Base-by-base conservation (phyloP, 2,113 vertebrate species). In the Sylvietta virens region DNA sequence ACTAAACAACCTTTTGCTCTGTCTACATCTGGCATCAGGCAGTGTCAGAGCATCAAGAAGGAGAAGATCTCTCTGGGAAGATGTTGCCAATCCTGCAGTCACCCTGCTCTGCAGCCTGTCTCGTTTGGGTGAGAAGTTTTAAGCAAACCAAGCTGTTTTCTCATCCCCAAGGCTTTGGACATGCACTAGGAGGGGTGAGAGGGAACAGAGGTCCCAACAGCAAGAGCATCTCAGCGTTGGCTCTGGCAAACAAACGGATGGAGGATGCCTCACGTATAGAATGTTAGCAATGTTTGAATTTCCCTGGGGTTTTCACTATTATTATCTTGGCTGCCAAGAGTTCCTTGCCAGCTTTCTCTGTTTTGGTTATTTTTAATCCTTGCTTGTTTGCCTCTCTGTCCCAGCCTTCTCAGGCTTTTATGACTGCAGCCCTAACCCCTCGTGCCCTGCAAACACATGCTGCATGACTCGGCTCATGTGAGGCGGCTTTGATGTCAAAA, bases 281-380 rank as follows among this genome's bases (percentile, higher is more conserved):
- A 94, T 15, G 78, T 51, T 53, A 85, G 56, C 64, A 60, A 45
- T 22, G 62, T 50, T 87, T 84, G 84, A 72, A 91, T 95, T 94
- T 85, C 82, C 62, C 82, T 53, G 86, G 64, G 62, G 19, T 4
- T 72, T 90, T 86, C 70, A 66, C 78, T 92, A 50, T 94, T 93
- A 16, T 90, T 93, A 51, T 88, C 84, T 58, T 77, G 91, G 90
- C 95, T 95, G 93, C 96, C 96, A 96, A 73, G 85, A 78, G 33
- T 23, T 94, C 74, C 85, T 86, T 3, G 94, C 94, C 95, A 95
- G 94, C 78, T 88, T 73, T 82, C 89, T 80, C 6, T 88, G 9
- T 58, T 91, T 81, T 53, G 85, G 90, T 74, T 92, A 88, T 96
- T 96, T 96, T 96, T 95, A 95, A 95, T 94, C 85, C 90, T 92